phyloP scores from a whole-genome alignment of 2,113 vertebrate species.

The Romanogobio albipinnatus region DNA sequence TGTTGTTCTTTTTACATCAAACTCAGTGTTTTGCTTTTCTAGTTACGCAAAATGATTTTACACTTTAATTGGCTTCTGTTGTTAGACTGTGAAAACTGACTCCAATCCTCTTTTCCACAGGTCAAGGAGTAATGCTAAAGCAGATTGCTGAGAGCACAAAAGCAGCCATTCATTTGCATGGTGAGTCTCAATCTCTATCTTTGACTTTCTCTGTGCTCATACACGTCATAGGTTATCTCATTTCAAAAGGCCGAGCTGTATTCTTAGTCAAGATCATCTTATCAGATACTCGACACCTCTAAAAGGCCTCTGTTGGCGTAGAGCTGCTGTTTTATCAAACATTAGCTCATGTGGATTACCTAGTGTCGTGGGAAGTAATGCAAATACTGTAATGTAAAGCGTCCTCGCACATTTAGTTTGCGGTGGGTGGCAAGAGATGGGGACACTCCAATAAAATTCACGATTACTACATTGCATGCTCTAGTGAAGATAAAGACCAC shows the following conservation, averaged over 20 bases:
- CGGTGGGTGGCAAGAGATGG: background rate
- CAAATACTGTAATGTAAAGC: background rate
- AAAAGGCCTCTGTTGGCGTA: background rate
- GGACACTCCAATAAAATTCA: background rate
- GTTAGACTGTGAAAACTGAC: constrained; percentile 24
- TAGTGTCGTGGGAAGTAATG: background rate
- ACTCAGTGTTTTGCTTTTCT: background rate
- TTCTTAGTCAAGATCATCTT: background rate
- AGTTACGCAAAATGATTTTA: background rate
- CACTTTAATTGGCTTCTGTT: background rate
- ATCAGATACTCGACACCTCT: background rate
- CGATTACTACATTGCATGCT: background rate
- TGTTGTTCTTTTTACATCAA: background rate
- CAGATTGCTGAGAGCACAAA: constrained; percentile 67
- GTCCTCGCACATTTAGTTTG: background rate
- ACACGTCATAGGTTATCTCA: constrained; percentile 27
- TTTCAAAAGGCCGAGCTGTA: background rate
- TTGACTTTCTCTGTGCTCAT: background rate
- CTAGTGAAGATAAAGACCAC: background rate
- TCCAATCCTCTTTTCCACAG: constrained; percentile 57
- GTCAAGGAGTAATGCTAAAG: constrained; percentile 60
- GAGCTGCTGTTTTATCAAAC: background rate
- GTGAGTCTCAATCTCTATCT: constrained; percentile 63
- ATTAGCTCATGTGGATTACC: background rate
- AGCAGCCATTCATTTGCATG: constrained; percentile 76